phyloP scores from a whole-genome alignment of 1,140 invertebrate genomes.

The Caenorhabditis briggsae region DNA sequence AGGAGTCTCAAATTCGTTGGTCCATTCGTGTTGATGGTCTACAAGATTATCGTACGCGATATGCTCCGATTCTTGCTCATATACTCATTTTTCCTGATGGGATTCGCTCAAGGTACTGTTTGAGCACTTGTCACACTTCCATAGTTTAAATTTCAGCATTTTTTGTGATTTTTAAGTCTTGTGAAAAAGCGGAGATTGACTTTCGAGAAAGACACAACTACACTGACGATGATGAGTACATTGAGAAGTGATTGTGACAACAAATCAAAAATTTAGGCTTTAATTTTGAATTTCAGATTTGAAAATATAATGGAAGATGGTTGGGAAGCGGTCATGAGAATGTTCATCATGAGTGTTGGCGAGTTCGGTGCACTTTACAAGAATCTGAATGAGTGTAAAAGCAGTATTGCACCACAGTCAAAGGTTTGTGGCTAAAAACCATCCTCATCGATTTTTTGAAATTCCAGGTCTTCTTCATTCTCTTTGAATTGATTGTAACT shows the following conservation, averaged over 20 bases:
- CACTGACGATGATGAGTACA: slow-evolving; percentile 63
- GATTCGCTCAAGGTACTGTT: slow-evolving; percentile 90
- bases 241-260: neutral
- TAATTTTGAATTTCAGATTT: slow-evolving; percentile 57
- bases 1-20: slow-evolving; percentile 96
- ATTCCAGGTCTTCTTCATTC: slow-evolving; percentile 87
- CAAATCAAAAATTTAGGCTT: too few species aligned
- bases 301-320: slow-evolving; percentile 80
- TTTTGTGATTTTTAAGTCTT: slow-evolving; percentile 90
- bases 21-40: slow-evolving; percentile 98
- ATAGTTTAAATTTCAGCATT: slow-evolving; percentile 81
- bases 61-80: slow-evolving; percentile 93
- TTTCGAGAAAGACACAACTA: slow-evolving; percentile 27
- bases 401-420: slow-evolving; percentile 84
- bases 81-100: slow-evolving; percentile 94
- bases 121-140: neutral
- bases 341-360: slow-evolving; percentile 96
- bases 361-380: slow-evolving; percentile 93
- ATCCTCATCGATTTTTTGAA: neutral
- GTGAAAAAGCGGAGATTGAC: slow-evolving; percentile 80
- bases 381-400: slow-evolving; percentile 88
- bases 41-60: slow-evolving; percentile 96
- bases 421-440: slow-evolving; percentile 83
- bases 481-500: slow-evolving; percentile 97
- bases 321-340: slow-evolving; percentile 91